Conservation (phyloP, 2,113 vertebrate genomes). For the Megalops atlanticus region DNA sequence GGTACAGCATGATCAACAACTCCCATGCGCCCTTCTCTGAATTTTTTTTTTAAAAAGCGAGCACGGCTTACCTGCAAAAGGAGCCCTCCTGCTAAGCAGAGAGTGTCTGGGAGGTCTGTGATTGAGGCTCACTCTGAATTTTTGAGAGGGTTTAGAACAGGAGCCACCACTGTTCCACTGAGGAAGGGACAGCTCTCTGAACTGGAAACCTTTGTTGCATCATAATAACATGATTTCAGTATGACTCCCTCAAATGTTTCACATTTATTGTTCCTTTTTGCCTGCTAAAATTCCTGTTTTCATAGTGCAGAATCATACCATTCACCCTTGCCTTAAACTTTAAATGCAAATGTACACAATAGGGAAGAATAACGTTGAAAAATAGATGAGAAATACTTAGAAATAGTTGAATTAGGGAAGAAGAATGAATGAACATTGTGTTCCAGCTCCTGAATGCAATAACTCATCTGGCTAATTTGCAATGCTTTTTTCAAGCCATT, state of each 20-base stretch:
- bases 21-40: background rate
- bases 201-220: conserved; percentile 35
- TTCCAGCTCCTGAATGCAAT: no score
- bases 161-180: conserved; percentile 29
- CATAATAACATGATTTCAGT: background rate
- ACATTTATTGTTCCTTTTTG: background rate
- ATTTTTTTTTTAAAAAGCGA: background rate
- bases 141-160: conserved; percentile 19
- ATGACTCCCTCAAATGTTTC: background rate
- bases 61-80: conserved; percentile 34
- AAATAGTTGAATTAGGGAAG: no score
- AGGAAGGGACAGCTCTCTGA: conserved; percentile 32
- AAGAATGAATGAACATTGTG: no score
- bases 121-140: conserved; percentile 32
- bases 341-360: background rate
- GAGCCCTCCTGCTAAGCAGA: conserved; percentile 11
- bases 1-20: no score
- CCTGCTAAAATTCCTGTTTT: background rate
- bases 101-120: conserved; percentile 30
- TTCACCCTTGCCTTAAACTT: background rate
- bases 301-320: background rate
- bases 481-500: no score
- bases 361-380: no score
- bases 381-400: no score
- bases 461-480: no score